phyloP scores from a whole-genome alignment of 2,888 invertebrate species.

The Plagiodera versicolora region DNA sequence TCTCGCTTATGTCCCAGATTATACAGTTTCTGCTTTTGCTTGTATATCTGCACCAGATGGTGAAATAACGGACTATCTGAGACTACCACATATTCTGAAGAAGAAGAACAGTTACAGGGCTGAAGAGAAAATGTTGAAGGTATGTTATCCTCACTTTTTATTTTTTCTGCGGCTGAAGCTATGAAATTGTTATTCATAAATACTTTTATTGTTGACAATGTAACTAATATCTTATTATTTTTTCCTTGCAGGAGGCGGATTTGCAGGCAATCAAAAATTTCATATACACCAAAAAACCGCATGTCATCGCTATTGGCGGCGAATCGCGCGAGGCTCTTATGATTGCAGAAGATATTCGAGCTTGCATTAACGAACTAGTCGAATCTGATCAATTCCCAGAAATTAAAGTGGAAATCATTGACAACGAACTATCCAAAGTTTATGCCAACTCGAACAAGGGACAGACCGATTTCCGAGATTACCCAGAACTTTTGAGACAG shows the following conservation, averaged over 20 bases:
- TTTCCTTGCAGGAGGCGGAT: slow-evolving; percentile 61
- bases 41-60: slow-evolving; percentile 87
- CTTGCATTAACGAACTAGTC: slow-evolving; percentile 71
- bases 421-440: slow-evolving; percentile 91
- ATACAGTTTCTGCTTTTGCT: slow-evolving; percentile 82
- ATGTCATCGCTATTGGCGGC: slow-evolving; percentile 79
- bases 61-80: slow-evolving; percentile 87
- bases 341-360: slow-evolving; percentile 77
- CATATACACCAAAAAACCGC: slow-evolving; percentile 87
- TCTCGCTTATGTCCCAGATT: slow-evolving; percentile 84
- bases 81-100: slow-evolving; percentile 84
- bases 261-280: slow-evolving; percentile 73
- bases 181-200: no score
- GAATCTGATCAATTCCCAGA: slow-evolving; percentile 86
- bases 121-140: slow-evolving; percentile 64
- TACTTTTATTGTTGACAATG: not conserved
- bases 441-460: slow-evolving; percentile 91
- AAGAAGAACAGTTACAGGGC: slow-evolving; percentile 73
- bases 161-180: no score
- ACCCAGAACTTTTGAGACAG: slow-evolving; percentile 86
- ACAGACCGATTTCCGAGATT: slow-evolving; percentile 83
- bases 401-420: slow-evolving; percentile 87
- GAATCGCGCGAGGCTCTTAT: slow-evolving; percentile 86
- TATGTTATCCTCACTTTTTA: no score
- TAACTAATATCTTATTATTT: not conserved